Base-by-base conservation (phyloP, 2,888 invertebrate genomes). In the Oxytorus armatus region DNA sequence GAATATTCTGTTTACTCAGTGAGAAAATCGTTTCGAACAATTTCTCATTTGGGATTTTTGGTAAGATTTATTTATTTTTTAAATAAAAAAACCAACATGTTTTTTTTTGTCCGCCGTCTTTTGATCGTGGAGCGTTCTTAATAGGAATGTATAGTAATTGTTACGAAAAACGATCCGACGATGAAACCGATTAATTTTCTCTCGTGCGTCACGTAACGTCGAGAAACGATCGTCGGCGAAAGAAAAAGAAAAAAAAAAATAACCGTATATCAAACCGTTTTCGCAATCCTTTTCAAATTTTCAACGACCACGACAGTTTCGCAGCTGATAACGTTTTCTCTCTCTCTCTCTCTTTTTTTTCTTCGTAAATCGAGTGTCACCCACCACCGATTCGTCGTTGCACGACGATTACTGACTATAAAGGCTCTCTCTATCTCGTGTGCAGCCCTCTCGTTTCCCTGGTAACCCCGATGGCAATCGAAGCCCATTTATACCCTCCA, bases 401-500 rank as follows among this genome's bases (percentile, higher is more conserved):
- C 77, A 44, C 82, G 74, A 70, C 75, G 78, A 84, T 83, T 83
- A 81, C 79, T 61, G 77, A 80, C 74, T 75, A 79, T 77, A 80
- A 79, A 79, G 76, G 65, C 73, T 57, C 81, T 51, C 61, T 61
- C 61, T 73, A 11, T 29, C 29, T 61, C 65, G 11, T 59, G 69
- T 57, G 51, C 70, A 65, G 47, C 29, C 23, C 51, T 14, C 53
- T 55, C 76, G 72, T 66, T 72, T 61, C 72, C 76, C 53, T 42
- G 53, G 80, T 68, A 79, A 85, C 81, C n/a, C 82, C 83, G 83
- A 86, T 86, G 85, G 87, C 86, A 86, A 88, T 88, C 87, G 86
- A 79, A 83, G 84, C 86, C 88, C 88, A 88, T 88, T 88, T 87
- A 85, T 82, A 85, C 82, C 80, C n/a, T n/a, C n/a, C n/a, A n/a